Evolutionary conservation across 2,113 vertebrate genomes (phyloP).

Genomic region (Castor canadensis): DNA sequence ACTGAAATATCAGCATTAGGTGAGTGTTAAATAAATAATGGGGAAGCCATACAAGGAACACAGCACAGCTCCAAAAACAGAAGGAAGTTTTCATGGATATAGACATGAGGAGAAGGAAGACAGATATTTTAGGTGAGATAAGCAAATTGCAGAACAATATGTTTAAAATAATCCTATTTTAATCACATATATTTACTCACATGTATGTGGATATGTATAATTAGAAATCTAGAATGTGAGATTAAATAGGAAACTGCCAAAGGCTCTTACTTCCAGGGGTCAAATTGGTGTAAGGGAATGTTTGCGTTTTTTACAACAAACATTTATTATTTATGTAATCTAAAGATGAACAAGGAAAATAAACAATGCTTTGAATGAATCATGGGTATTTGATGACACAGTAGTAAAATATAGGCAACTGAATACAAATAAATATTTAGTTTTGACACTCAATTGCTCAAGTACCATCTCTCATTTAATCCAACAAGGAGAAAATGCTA

Average conservation of each 20-base stretch:
- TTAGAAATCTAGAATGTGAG: slow-evolving; percentile 6
- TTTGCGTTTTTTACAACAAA: slow-evolving; percentile 7
- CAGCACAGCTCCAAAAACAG: neutral
- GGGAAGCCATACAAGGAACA: neutral
- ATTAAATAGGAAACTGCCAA: neutral
- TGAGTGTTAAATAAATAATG: neutral
- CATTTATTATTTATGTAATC: slow-evolving; percentile 14
- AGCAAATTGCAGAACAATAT: neutral
- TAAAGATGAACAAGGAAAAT: slow-evolving; percentile 34
- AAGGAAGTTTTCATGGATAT: too few relatives aligned
- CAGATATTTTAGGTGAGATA: neutral
- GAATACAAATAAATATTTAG: slow-evolving; percentile 37
- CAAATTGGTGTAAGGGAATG: neutral
- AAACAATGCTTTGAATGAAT: slow-evolving; percentile 47
- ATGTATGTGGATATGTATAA: neutral
- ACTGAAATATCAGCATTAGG: neutral
- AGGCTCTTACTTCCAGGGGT: neutral
- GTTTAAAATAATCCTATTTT: neutral
- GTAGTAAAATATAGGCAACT: neutral
- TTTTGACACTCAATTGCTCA: slow-evolving; percentile 58
- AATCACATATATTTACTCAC: neutral
- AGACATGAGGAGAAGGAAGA: neutral
- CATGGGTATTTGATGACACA: neutral
- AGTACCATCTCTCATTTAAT: slow-evolving; percentile 43
- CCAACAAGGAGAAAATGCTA: neutral